Evolutionary conservation across 2,888 invertebrate species (phyloP).

Genomic region (Rhingia campestris): DNA sequence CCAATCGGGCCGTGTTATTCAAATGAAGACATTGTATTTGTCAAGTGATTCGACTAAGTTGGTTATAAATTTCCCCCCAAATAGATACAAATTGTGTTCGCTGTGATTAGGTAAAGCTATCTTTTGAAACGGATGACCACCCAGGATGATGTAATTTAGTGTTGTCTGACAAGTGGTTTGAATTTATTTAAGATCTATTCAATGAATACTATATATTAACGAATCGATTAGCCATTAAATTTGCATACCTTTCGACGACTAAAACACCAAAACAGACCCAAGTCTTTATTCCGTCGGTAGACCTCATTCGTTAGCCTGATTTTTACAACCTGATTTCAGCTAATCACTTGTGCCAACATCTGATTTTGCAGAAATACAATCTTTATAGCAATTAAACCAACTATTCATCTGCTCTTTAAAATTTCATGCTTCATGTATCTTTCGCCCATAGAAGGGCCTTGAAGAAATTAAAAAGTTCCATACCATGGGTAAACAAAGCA

Average conservation of each 20-base stretch:
- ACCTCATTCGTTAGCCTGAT: too few relatives aligned
- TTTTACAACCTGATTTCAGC: too few relatives aligned
- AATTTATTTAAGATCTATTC: too few relatives aligned
- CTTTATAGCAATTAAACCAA: too few relatives aligned
- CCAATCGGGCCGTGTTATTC: conserved; percentile 43
- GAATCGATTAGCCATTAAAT: too few relatives aligned
- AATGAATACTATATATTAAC: too few relatives aligned
- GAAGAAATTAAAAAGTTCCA: background rate
- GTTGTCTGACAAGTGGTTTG: too few relatives aligned
- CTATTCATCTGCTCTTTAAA: conserved; percentile 24
- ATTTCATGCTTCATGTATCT: conserved; percentile 27
- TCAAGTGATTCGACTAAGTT: conserved; percentile 12
- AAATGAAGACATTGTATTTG: conserved; percentile 52
- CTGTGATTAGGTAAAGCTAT: conserved; percentile 27
- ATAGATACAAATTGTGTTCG: conserved; percentile 53
- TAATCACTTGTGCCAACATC: too few relatives aligned
- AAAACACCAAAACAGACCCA: too few relatives aligned
- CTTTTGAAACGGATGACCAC: conserved; percentile 8
- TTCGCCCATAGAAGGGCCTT: conserved; percentile 19
- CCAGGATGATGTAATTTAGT: background rate
- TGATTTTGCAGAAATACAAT: too few relatives aligned
- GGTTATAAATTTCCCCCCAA: conserved; percentile 50
- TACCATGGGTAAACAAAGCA: conserved; percentile 1
- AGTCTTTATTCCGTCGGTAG: too few relatives aligned
- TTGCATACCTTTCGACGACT: too few relatives aligned